phyloP scores from a whole-genome alignment of 2,888 invertebrate species.

The Tupiocoris notatus region DNA sequence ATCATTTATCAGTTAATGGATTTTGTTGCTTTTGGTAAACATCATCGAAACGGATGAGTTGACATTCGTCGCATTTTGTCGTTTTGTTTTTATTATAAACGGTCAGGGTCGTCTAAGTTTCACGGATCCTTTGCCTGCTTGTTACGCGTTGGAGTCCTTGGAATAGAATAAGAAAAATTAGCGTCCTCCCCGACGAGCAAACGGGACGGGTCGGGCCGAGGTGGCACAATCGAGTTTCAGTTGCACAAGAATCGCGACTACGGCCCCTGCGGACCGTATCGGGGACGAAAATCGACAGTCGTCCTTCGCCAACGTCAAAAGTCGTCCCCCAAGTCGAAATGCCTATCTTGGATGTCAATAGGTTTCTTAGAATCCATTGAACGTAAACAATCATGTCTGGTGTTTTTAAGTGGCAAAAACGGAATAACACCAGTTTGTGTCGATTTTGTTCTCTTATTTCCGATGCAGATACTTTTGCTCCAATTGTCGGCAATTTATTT shows the following conservation, averaged over 20 bases:
- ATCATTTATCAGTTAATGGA: no score
- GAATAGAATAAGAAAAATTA: background rate
- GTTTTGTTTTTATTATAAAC: background rate
- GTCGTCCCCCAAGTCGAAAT: background rate
- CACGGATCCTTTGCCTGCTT: background rate
- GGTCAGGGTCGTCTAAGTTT: background rate
- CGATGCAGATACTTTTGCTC: no score
- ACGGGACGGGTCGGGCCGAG: background rate
- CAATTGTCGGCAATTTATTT: no score
- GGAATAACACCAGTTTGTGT: no score
- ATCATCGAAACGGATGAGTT: no score
- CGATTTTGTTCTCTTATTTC: no score
- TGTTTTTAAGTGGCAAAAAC: no score
- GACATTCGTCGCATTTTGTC: no score
- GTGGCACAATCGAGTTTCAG: constrained; percentile 17
- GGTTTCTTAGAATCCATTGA: no score
- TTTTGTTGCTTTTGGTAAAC: no score
- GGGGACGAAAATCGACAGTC: constrained; percentile 22
- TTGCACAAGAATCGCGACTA: constrained; percentile 29
- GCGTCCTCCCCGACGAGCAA: background rate
- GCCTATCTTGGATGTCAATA: no score
- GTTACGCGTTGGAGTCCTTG: background rate
- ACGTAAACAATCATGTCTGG: no score
- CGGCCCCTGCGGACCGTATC: constrained; percentile 13
- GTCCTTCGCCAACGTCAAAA: constrained; percentile 2